phyloP scores from a whole-genome alignment of 2,113 vertebrate species.

The Pachypanchax playfairii region DNA sequence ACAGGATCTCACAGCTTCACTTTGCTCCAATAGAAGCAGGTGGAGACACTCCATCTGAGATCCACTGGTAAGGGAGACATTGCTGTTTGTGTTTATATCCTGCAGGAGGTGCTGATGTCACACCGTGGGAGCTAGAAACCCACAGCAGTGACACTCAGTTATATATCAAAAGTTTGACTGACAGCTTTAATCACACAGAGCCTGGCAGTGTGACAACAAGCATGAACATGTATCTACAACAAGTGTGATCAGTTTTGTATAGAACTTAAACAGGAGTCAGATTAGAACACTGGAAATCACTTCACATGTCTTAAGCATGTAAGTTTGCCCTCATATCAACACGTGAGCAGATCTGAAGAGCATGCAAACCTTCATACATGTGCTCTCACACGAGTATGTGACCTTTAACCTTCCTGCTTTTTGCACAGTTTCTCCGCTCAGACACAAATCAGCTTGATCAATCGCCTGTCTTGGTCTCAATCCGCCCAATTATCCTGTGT shows the following conservation, averaged over 20 bases:
- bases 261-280: not conserved
- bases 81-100: conserved; percentile 34
- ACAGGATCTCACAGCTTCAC: too few species aligned
- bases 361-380: conserved; percentile 15
- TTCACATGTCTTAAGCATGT: not conserved
- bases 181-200: conserved; percentile 10
- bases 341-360: conserved; percentile 3
- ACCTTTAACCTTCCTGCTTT: conserved; percentile 72
- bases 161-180: conserved; percentile 20
- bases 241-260: not conserved
- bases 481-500: conserved; percentile 85
- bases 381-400: conserved; percentile 44
- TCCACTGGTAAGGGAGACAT: not conserved
- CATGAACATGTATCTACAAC: not conserved
- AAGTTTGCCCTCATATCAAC: not conserved
- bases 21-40: too few species aligned
- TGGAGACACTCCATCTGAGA: too few species aligned
- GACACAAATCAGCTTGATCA: conserved; percentile 82
- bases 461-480: conserved; percentile 72
- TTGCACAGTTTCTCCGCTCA: conserved; percentile 42
- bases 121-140: conserved; percentile 27
- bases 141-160: not conserved
- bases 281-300: too few species aligned
- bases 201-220: not conserved
- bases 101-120: conserved; percentile 60